Evolutionary conservation across 2,888 invertebrate genomes (phyloP), one percentile per base, ranked within the genome.

Genomic region (Dastarcus helophoroides): DNA sequence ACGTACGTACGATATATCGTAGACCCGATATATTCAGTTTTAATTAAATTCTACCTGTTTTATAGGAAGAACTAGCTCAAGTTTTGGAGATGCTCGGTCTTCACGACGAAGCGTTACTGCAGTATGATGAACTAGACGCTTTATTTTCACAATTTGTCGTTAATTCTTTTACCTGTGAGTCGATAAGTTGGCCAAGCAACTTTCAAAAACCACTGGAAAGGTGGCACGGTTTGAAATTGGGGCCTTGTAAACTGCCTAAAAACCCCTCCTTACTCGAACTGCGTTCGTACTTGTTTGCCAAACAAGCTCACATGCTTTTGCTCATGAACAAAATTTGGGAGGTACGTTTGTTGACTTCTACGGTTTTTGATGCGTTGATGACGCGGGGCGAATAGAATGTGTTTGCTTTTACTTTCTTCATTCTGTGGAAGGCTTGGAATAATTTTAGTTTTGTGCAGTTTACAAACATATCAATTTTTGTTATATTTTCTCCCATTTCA

Each of bases 111-210:
- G 89, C 94, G 8, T 65, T 95, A 43, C 85, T 95, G 32, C 95
- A 95, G 54, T 97, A 94, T 58, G 95, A 95, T 58, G 95, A 95
- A 64, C 67, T 97, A 51, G 94, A 95, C 65, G 94, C 93, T 28
- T 71, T 95, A 44, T 93, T 95, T 60, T 90, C 93, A 2, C 94
- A 95, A 65, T 94, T 93, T 64, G 81, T 95, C 32, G 78, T 90
- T 43, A 93, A 93, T 64, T 85, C 89, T n/a, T 82, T 84, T 51
- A 74, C 84, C 41, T 82, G 86, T 37, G 89, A 86, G 50, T 78
- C 79, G 51, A 84, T 88, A 32, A 50, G 38, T 34, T 94, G 93
- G 93, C 64, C 94, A 42, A 71, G 71, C 35, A 74, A 76, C 19
- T 90, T 93, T 55, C 79, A 80, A 53, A 73, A 72, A 43, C 78